phyloP scores from a whole-genome alignment of 2,113 vertebrate species.

The Gambusia holbrooki region DNA sequence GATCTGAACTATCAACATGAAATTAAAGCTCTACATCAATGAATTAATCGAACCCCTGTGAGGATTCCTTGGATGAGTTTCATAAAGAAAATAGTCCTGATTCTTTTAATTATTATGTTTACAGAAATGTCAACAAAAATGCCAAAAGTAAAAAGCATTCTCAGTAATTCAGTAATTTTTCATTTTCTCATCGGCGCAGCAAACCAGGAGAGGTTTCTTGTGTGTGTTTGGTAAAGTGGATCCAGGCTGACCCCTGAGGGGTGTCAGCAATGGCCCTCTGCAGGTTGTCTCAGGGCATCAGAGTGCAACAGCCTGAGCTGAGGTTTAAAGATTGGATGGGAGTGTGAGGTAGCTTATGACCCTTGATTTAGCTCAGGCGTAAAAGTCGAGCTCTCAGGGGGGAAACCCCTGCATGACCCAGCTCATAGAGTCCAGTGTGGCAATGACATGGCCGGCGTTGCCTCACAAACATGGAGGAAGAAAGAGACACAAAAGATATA shows the following conservation, averaged over 20 bases:
- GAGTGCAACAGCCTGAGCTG: conserved; percentile 34
- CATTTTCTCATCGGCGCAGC: conserved; percentile 39
- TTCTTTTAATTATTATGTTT: conserved; percentile 35
- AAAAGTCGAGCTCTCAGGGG: conserved; percentile 34
- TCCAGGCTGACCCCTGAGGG: conserved; percentile 61
- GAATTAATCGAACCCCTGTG: background rate
- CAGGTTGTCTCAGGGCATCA: conserved; percentile 62
- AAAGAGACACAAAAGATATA: conserved; percentile 7
- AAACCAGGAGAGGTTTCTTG: conserved; percentile 40
- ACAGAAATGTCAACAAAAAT: conserved; percentile 55
- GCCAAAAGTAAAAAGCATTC: conserved; percentile 48
- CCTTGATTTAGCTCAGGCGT: conserved; percentile 61
- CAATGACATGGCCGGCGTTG: background rate
- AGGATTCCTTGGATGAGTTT: background rate
- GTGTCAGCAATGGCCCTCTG: conserved; percentile 49
- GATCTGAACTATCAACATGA: background rate
- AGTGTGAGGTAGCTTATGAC: conserved; percentile 68
- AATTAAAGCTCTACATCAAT: background rate
- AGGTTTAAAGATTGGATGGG: conserved; percentile 66
- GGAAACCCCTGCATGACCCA: conserved; percentile 56
- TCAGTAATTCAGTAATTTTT: conserved; percentile 59
- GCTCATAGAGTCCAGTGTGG: conserved; percentile 30
- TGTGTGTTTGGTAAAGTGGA: conserved; percentile 72
- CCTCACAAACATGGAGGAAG: conserved; percentile 28
- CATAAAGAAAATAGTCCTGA: background rate